Evolutionary conservation across 2,888 invertebrate genomes (phyloP), one percentile per base, ranked within the genome.

Genomic region (Chloroclystis v-ata): DNA sequence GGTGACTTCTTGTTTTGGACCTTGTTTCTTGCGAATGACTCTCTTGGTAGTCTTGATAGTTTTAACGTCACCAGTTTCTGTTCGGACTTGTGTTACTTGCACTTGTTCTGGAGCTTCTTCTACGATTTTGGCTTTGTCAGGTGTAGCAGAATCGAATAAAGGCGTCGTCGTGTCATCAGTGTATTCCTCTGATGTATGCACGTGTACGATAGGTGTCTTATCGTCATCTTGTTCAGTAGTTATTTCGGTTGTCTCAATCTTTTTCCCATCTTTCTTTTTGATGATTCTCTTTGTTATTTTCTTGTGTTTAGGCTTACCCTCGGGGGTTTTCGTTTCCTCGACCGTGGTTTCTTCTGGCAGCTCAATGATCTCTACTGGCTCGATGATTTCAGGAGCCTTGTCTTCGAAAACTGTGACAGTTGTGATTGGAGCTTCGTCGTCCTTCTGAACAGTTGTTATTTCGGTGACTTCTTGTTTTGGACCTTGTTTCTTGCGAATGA

Each of bases 31-130:
- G 37, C 50, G 6, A 2, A 8, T 32, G 7, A 14, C n/a, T 58
- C 29, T 53, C 28, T 49, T 59, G 0, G 49, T 53, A 0, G 52
- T 59, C 29, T 59, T 56, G 2, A 56, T 41, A 0, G 48, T 53
- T 9, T 54, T 50, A 1, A 54, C 48, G 11, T 61, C 60, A 30
- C 69, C 79, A 37, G 57, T 65, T 25, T 68, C 67, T 6, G 26
- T 49, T 24, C 47, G 47, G 1, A 72, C 65, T 50, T 58, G 70
- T 0, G 67, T 65, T 1, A 78, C 65, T 55, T 79, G 72, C 1
- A 84, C 74, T 52, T 78, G 65, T 60, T 82, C 78, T 20, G 86
- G 82, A 74, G 58, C 12, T 40, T 65, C 65, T 30, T 64, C 60
- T 10, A 61, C n/a, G 0, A 60, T 16, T 4, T 52, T 30, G 0